These are phyloP conservation scores for Sebastes vulpes DNA, from an alignment of 2,797 vertebrate genomes.

Conservation along the genomic window DNA sequence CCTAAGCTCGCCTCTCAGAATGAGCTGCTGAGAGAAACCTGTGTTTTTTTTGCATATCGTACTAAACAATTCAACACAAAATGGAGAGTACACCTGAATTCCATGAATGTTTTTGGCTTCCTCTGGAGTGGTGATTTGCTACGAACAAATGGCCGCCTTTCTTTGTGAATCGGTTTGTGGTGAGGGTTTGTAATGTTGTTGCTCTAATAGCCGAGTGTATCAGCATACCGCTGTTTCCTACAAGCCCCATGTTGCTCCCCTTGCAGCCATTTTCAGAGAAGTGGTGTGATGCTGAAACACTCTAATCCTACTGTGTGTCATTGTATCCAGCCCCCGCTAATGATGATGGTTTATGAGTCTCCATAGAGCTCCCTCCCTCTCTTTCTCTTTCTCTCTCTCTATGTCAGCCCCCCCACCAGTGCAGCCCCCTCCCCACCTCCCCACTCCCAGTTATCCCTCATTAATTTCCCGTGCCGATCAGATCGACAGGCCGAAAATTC, in stretches of 20 bases:
- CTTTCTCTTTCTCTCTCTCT: background rate
- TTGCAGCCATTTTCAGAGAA: conserved; percentile 75
- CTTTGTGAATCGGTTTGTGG: conserved; percentile 30
- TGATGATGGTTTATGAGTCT: conserved; percentile 82
- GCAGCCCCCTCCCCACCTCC: conserved; percentile 27
- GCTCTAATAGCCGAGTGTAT: conserved; percentile 60
- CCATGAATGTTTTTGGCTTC: conserved; percentile 36
- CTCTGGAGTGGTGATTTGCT: conserved; percentile 41
- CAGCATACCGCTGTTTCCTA: conserved; percentile 53
- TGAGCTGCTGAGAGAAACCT: conserved; percentile 1
- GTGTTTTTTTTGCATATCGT: background rate
- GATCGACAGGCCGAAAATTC: conserved; percentile 89
- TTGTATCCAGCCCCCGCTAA: conserved; percentile 77
- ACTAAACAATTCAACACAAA: conserved; percentile 4
- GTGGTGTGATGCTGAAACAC: conserved; percentile 69
- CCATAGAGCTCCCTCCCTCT: conserved; percentile 57
- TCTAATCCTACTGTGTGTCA: conserved; percentile 77
- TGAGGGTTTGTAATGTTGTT: conserved; percentile 48
- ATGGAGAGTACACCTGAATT: conserved; percentile 31
- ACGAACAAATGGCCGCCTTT: conserved; percentile 47
- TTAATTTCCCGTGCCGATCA: conserved; percentile 89
- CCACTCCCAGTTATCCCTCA: conserved; percentile 80
- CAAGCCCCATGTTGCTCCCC: conserved; percentile 61
- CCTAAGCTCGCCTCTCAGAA: background rate
- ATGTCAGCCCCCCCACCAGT: background rate